phyloP scores from a whole-genome alignment of 2,888 invertebrate species.

The Mylabris sibirica region DNA sequence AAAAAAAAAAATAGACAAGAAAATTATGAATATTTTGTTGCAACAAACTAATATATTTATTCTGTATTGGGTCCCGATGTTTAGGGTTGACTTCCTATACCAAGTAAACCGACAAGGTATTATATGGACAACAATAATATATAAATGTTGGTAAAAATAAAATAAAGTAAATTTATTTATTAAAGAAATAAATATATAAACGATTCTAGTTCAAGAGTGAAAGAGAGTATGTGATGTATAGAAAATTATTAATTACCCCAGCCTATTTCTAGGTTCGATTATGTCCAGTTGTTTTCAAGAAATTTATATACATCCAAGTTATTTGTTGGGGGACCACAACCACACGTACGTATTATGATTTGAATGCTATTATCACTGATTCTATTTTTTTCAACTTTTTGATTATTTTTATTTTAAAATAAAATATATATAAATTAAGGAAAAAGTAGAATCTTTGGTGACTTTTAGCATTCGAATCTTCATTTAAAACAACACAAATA shows the following conservation, averaged over 20 bases:
- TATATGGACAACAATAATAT: slow-evolving; percentile 31
- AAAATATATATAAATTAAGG: neutral
- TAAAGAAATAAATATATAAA: neutral
- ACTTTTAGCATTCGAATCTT: slow-evolving; percentile 27
- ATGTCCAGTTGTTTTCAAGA: slow-evolving; percentile 60
- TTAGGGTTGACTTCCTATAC: slow-evolving; percentile 46
- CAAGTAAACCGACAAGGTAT: slow-evolving; percentile 34
- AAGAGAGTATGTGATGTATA: slow-evolving; percentile 62
- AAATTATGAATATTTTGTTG: slow-evolving; percentile 32
- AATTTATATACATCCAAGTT: slow-evolving; percentile 44
- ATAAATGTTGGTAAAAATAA: slow-evolving; percentile 35
- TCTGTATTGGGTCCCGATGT: slow-evolving; percentile 53
- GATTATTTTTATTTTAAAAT: neutral
- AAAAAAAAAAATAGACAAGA: slow-evolving; percentile 35
- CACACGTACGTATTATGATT: slow-evolving; percentile 64
- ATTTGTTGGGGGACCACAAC: slow-evolving; percentile 51
- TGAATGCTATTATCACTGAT: slow-evolving; percentile 52
- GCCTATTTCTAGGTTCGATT: slow-evolving; percentile 69
- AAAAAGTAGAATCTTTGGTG: slow-evolving; percentile 19
- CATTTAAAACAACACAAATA: slow-evolving; percentile 23
- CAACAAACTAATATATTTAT: slow-evolving; percentile 53
- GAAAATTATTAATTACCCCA: slow-evolving; percentile 70
- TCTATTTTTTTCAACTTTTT: slow-evolving; percentile 12
- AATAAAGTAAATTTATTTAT: neutral
- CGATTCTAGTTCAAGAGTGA: slow-evolving; percentile 52